phyloP scores from a whole-genome alignment of 2,888 invertebrate species.

The Brachyopa scutellaris region DNA sequence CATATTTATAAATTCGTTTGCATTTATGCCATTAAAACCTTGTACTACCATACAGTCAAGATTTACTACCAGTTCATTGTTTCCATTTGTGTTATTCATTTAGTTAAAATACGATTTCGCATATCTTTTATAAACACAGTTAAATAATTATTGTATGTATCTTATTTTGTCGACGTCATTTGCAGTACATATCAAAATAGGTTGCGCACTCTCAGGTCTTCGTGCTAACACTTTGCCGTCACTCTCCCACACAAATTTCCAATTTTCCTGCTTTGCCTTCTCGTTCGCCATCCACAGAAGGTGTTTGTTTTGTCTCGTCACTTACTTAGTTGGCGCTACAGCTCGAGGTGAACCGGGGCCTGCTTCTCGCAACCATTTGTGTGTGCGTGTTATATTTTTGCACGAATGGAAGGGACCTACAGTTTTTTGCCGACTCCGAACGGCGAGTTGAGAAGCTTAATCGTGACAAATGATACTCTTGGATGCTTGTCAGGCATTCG shows the following conservation, averaged over 20 bases:
- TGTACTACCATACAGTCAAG: slow-evolving; percentile 13
- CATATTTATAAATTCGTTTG: neutral
- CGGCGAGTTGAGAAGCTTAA: no score
- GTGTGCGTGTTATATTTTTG: no score
- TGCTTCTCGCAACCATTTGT: no score
- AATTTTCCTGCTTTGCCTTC: neutral
- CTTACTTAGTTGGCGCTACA: no score
- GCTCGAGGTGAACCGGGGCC: no score
- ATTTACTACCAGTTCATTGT: neutral
- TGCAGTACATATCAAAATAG: neutral
- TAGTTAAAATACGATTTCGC: neutral
- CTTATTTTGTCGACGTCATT: neutral
- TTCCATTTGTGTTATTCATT: slow-evolving; percentile 17
- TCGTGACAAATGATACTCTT: no score
- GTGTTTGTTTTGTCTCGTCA: slow-evolving; percentile 2
- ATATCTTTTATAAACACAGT: neutral
- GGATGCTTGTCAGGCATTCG: no score
- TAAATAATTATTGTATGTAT: neutral
- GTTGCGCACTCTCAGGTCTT: neutral
- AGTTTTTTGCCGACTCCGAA: no score
- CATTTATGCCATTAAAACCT: slow-evolving; percentile 1
- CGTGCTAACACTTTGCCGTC: neutral
- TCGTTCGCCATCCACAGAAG: neutral
- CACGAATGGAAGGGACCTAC: no score
- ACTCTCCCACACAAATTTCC: neutral